These are phyloP conservation scores for Patella depressa DNA, from an alignment of 2,888 invertebrate genomes.

Conservation along the genomic window DNA sequence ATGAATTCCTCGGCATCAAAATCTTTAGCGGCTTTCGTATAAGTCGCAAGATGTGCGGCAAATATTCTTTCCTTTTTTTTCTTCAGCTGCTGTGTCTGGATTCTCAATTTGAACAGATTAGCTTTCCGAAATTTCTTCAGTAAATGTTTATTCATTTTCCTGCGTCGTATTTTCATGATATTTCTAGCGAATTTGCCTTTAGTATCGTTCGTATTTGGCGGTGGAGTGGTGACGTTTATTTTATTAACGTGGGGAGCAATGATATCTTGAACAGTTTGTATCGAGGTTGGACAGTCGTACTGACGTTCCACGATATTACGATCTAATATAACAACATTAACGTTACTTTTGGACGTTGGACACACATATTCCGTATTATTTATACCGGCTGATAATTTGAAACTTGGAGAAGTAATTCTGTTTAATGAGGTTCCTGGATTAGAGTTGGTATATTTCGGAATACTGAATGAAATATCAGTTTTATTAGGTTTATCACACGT, in stretches of 20 bases:
- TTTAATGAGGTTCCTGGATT: too few species aligned
- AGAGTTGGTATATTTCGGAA: too few species aligned
- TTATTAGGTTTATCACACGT: too few species aligned
- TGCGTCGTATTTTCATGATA: conserved; percentile 37
- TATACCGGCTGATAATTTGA: too few species aligned
- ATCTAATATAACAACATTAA: too few species aligned
- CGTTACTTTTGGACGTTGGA: too few species aligned
- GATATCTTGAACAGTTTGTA: background rate
- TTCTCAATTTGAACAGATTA: conserved; percentile 34
- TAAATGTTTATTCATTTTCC: conserved; percentile 47
- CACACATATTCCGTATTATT: too few species aligned
- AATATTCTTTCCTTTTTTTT: conserved; percentile 37
- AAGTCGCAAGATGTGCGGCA: conserved; percentile 23
- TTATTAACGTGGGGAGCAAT: background rate
- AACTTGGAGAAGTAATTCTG: too few species aligned
- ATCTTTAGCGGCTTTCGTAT: conserved; percentile 29
- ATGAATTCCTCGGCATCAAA: conserved; percentile 41
- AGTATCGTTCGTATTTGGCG: background rate
- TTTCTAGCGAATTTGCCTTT: conserved; percentile 28
- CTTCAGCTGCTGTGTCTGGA: conserved; percentile 22
- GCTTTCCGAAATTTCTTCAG: conserved; percentile 37
- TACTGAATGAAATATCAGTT: too few species aligned
- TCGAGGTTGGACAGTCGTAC: background rate
- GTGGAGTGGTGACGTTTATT: background rate
- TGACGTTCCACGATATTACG: too few species aligned